Base-by-base conservation (phyloP, 2,888 invertebrate genomes). In the Megalurothrips usitatus region DNA sequence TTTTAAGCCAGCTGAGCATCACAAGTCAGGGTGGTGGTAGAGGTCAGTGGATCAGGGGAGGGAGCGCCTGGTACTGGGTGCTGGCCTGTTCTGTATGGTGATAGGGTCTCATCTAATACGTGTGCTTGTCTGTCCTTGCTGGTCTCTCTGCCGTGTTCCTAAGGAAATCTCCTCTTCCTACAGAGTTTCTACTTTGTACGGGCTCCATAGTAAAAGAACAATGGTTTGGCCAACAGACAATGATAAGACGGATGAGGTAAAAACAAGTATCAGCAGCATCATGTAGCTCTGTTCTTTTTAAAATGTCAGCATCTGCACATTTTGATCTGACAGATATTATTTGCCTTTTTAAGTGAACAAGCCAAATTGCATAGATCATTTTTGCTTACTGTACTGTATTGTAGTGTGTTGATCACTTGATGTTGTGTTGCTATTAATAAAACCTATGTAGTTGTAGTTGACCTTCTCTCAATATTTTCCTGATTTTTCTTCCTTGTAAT, bases 181-280 rank as follows among this genome's bases (percentile, higher is more conserved):
- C 79, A 79, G 79, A 58, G 79, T 49, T n/a, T 28, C 28, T 28
- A 49, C 49, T 79, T 58, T 79, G 49, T 49, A 12, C 68, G 99
- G 79, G 81, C 78, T 81, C 79, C 78, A 79, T 52, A 78, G 52
- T 79, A 81, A 79, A 79, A 81, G 81, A 78, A 81, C 78, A 81
- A 81, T 81, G 81, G 81, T 81, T 78, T 81, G 81, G 81, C 81
- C 81, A 52, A 78, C 81, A 19, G 19, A 52, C 28, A 58, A 81
- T 78, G 81, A 81, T 79, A 75, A 75, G 6, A 75, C 68, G 23
- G 12, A 75, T 75, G 68, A 75, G 68, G 68, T 75, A 75, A 75
- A 75, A 26, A 75, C 68, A 75, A 23, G 68, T 75, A 75, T 75
- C 68, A 26, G 68, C 68, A 75, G 9, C 12, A 26, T 75, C 12